A percentile compares a stretch with the other conserved stretches of the same genome.
Conservation (phyloP, 2,113 vertebrate genomes). For the Crotalus horridus region DNA sequence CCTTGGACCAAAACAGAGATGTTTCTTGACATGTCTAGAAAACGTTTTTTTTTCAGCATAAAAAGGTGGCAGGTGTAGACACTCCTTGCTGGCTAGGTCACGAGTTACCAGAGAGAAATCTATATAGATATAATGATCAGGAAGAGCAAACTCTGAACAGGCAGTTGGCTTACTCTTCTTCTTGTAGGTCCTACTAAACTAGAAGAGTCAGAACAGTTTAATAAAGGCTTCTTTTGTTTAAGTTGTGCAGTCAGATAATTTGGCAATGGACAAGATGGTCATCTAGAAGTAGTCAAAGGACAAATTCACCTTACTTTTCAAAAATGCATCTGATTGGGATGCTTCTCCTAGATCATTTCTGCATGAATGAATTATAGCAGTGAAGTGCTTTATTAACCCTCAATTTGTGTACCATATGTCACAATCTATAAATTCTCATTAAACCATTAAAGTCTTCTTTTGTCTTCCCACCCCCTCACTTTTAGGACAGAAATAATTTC, state of each 20-base stretch:
- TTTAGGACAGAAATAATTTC: background rate
- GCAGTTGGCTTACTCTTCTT: background rate
- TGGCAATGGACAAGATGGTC: background rate
- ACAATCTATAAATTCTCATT: background rate
- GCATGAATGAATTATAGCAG: background rate
- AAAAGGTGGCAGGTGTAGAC: background rate
- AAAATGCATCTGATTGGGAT: background rate
- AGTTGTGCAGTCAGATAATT: background rate
- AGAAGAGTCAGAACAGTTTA: background rate
- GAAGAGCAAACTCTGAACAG: background rate
- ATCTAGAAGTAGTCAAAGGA: background rate
- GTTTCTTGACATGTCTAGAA: background rate
- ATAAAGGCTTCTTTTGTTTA: background rate
- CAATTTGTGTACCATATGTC: background rate
- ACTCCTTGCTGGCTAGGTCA: background rate
- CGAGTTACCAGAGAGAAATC: background rate
- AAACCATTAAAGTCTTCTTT: background rate
- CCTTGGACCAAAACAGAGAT: background rate
- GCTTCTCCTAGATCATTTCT: background rate
- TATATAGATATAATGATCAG: background rate
- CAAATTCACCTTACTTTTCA: background rate
- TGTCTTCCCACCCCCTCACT: background rate
- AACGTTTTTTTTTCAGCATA: background rate
- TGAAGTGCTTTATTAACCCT: background rate
- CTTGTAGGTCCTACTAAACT: background rate